Evolutionary conservation across 2,113 vertebrate genomes (phyloP), one percentile per base, ranked within the genome.

Genomic region (Corythaixoides concolor): DNA sequence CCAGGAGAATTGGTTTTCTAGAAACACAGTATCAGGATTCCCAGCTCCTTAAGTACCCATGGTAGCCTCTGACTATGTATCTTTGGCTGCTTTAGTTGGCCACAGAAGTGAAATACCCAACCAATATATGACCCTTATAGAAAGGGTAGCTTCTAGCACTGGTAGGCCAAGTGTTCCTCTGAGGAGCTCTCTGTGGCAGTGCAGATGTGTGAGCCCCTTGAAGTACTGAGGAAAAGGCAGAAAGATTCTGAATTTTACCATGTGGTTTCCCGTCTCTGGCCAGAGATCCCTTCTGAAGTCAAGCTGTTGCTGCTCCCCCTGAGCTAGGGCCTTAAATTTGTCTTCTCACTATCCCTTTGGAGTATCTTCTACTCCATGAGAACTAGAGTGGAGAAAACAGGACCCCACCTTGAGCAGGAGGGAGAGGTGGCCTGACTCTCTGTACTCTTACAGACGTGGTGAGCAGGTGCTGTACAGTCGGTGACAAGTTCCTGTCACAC

Each of bases 341-440:
- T 41, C 30, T 64, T 21, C 15, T 33, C 17, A 4, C 52, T 87
- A 11, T 14, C 8, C 8, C 27, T 69, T 76, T 45, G 3, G 4
- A 64, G 45, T 14, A 90, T 52, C 33, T 52, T 45, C 53, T 4
- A 26, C 24, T 58, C 50, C 43, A n/a, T 33, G 33, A 91, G 62
- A 93, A 45, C 26, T 2, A 52, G 27, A 4, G 58, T 56, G 47
- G 35, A 85, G 62, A 56, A 93, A 89, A 58, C 12, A 73, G 27
- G 21, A 33, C 3, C 0, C 3, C 0, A 8, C 3, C 32, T 30
- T 49, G 55, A 62, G 73, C 27, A 58, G 60, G 66, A 52, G 1
- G 11, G 11, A 26, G 24, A 15, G 17, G 20, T 9, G 6, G 24
- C 72, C 63, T 45, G 30, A 49, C 18, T 58, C 35, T 58, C 28